A percentile compares a stretch with the other conserved stretches of the same genome.
These are phyloP conservation scores for Cephus pulcher DNA, from an alignment of 2,888 invertebrate genomes.

Conservation along the genomic window DNA sequence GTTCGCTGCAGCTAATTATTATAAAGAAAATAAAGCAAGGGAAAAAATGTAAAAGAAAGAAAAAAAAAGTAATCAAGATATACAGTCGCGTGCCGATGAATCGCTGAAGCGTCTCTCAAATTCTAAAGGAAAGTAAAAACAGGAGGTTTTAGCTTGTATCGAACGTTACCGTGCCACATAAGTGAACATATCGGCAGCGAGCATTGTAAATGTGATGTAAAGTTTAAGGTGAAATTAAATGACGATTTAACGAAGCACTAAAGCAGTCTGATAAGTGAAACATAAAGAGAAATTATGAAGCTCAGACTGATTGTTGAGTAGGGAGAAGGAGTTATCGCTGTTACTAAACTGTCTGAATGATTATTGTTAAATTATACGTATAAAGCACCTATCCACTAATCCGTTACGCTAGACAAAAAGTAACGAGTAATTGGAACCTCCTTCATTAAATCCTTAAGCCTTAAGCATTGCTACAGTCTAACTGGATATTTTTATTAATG, in stretches of 20 bases:
- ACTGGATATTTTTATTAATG: background rate
- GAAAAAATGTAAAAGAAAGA: conserved; percentile 24
- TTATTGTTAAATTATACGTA: background rate
- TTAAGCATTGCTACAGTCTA: background rate
- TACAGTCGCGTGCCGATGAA: background rate
- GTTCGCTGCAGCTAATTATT: background rate
- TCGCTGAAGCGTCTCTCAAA: background rate
- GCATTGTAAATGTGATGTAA: conserved; percentile 47
- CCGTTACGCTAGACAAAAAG: background rate
- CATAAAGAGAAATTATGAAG: conserved; percentile 4
- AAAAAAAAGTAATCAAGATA: background rate
- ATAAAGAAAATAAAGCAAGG: background rate
- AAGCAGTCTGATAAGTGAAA: conserved; percentile 25
- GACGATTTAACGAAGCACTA: conserved; percentile 32
- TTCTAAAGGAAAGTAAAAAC: background rate
- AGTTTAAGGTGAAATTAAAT: conserved; percentile 43
- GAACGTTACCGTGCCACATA: conserved; percentile 34
- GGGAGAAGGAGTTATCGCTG: conserved; percentile 16
- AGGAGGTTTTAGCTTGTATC: conserved; percentile 33
- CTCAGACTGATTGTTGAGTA: conserved; percentile 32
- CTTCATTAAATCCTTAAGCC: background rate
- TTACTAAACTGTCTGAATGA: conserved; percentile 16
- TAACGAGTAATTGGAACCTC: background rate
- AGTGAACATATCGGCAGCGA: conserved; percentile 46
- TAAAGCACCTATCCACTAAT: background rate